Evolutionary conservation across 2,113 vertebrate genomes (phyloP), one percentile per base, ranked within the genome.

Genomic region (Motacilla alba): DNA sequence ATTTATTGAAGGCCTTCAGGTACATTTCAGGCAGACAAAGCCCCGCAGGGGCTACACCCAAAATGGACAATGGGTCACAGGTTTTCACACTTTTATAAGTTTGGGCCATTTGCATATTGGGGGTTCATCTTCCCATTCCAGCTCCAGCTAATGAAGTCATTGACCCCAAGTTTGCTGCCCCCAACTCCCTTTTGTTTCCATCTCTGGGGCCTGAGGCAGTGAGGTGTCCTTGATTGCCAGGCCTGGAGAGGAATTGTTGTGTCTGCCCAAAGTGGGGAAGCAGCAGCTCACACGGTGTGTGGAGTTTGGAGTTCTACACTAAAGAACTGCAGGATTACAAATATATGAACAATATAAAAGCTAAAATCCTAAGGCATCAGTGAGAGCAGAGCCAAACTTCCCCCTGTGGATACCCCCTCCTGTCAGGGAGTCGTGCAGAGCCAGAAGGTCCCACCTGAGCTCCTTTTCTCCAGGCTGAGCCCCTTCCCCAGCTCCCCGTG

Each of bases 321-420:
- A 5, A 44, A 30, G 39, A 66, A 55, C 0, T 43, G 3, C 47
- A 64, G 37, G 47, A 2, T 35, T 23, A 55, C 6, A 44, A 44
- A 35, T 3, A 35, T 0, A 66, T 35, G 7, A 2, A 44, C 0
- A 66, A 44, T 44, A 66, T 2, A 35, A 44, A 55, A 66, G 15
- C 33, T 24, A 0, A 55, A 66, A 79, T 55, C 76, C 20, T 35
- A 0, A 44, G 39, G 31, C 24, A 35, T 64, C 31, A 30, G 1
- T 19, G 50, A 1, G 5, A 49, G 60, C 50, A 74, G 23, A 73
- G 21, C 39, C 39, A 2, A 7, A 37, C 8, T 4, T 14, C 12
- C 35, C 24, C 16, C 35, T 35, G 35, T 9, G 5, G 13, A 20
- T 67, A 11, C 15, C 31, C 52, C 37, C 62, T 77, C 63, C 53